These are phyloP conservation scores for Dioctria rufipes DNA, from an alignment of 2,888 invertebrate genomes.

Conservation along the genomic window DNA sequence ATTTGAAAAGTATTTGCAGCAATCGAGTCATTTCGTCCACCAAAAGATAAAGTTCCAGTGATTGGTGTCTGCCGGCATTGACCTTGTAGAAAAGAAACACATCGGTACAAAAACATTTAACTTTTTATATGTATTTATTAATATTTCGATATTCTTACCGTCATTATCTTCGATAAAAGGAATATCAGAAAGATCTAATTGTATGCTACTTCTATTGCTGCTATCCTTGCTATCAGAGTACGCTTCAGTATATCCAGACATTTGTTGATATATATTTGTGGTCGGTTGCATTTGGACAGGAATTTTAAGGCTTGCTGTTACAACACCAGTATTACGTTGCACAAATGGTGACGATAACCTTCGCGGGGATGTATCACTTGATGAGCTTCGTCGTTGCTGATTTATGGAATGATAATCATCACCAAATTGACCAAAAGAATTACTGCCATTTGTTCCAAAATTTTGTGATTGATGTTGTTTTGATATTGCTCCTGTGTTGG, in stretches of 20 bases:
- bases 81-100: conserved; percentile 7
- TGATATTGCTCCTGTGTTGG: conserved; percentile 54
- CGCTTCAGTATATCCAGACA: not conserved
- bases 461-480: conserved; percentile 51
- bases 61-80: conserved; percentile 54
- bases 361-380: conserved; percentile 67
- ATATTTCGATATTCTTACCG: not conserved
- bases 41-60: conserved; percentile 61
- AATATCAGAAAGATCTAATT: conserved; percentile 76
- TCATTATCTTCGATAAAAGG: conserved; percentile 75
- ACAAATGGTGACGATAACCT: conserved; percentile 76
- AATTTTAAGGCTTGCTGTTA: conserved; percentile 87
- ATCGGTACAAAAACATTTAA: not conserved
- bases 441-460: conserved; percentile 4
- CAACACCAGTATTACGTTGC: conserved; percentile 75
- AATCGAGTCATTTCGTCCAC: conserved; percentile 49
- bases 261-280: conserved; percentile 26
- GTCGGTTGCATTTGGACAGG: conserved; percentile 71
- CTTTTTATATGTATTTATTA: not conserved
- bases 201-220: conserved; percentile 38
- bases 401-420: conserved; percentile 37
- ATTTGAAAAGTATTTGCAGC: conserved; percentile 58
- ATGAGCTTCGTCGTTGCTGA: conserved; percentile 20
- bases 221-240: conserved; percentile 54
- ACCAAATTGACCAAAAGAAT: conserved; percentile 14